These are phyloP conservation scores for Blastobasis adustella DNA, from an alignment of 2,888 invertebrate species.

Conservation along the genomic window DNA sequence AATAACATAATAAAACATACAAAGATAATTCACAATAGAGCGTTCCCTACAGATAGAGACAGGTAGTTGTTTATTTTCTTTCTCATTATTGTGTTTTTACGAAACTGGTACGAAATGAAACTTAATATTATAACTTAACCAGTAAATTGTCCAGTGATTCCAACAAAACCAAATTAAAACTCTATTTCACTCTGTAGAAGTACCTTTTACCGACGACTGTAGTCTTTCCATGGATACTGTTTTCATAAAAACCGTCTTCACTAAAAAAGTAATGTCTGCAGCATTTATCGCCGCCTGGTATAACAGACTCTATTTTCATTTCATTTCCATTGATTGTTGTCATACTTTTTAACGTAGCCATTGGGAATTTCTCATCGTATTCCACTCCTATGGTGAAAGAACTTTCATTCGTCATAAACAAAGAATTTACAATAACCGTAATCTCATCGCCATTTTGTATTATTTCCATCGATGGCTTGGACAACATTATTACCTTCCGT, in stretches of 20 bases:
- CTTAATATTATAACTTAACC: too few relatives aligned
- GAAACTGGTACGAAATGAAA: too few relatives aligned
- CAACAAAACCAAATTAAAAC: too few relatives aligned
- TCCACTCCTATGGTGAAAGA: constrained; percentile 65
- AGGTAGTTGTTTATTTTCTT: too few relatives aligned
- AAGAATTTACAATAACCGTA: constrained; percentile 56
- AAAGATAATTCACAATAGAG: too few relatives aligned
- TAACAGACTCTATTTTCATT: constrained; percentile 45
- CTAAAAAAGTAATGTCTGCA: constrained; percentile 51
- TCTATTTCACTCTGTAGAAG: background rate
- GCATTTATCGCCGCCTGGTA: constrained; percentile 35
- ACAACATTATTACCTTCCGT: constrained; percentile 64
- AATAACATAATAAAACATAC: too few relatives aligned
- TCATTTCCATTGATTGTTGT: constrained; percentile 14
- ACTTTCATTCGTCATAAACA: constrained; percentile 47
- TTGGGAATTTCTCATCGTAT: constrained; percentile 71
- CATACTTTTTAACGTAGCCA: constrained; percentile 18
- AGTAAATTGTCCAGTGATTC: too few relatives aligned
- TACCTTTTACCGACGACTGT: constrained; percentile 1
- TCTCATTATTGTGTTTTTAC: too few relatives aligned
- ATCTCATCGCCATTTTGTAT: constrained; percentile 43
- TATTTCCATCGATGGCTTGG: constrained; percentile 65
- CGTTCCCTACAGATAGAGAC: too few relatives aligned
- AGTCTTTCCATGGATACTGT: constrained; percentile 2
- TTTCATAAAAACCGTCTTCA: constrained; percentile 23